A percentile compares a stretch with the other conserved stretches of the same genome.
phyloP scores from a whole-genome alignment of 2,113 vertebrate species.

The Hippocampus guttulatus region DNA sequence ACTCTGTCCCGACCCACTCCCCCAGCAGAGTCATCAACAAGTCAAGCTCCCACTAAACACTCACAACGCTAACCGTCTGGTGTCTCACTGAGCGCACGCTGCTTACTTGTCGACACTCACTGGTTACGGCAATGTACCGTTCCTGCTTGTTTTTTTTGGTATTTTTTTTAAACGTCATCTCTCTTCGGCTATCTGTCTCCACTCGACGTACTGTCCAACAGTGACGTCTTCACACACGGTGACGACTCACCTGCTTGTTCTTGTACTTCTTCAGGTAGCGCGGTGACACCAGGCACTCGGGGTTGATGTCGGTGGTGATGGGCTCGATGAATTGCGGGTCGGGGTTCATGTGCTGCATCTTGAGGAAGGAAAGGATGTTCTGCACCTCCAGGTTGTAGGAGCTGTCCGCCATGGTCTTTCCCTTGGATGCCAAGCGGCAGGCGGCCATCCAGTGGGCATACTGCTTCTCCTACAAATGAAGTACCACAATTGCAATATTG shows the following conservation, averaged over 20 bases:
- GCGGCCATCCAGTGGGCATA: conserved; percentile 99
- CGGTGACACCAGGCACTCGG: conserved; percentile 94
- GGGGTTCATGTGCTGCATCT: conserved; percentile 98
- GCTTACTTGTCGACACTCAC: background rate
- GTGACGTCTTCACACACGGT: too few species aligned
- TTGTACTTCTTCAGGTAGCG: conserved; percentile 98
- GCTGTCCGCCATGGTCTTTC: conserved; percentile 98
- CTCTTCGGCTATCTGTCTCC: too few species aligned
- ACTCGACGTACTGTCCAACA: too few species aligned
- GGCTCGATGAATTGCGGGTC: conserved; percentile 94
- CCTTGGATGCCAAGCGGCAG: conserved; percentile 94
- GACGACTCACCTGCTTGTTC: conserved; percentile 86
- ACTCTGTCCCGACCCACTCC: conserved; percentile 19
- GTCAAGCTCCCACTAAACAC: conserved; percentile 33
- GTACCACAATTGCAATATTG: background rate
- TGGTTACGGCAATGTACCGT: background rate
- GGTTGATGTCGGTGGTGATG: conserved; percentile 90
- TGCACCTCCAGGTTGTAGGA: conserved; percentile 96
- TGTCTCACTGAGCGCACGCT: background rate
- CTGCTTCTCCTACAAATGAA: conserved; percentile 82
- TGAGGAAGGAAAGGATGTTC: conserved; percentile 97
- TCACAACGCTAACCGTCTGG: conserved; percentile 1
- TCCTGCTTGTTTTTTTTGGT: background rate
- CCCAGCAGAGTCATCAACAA: conserved; percentile 23
- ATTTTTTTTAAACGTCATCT: background rate